A percentile compares a stretch with the other conserved stretches of the same genome.
Evolutionary conservation across 2,113 vertebrate species (phyloP).

Genomic region (Trematocara unimaculatum): DNA sequence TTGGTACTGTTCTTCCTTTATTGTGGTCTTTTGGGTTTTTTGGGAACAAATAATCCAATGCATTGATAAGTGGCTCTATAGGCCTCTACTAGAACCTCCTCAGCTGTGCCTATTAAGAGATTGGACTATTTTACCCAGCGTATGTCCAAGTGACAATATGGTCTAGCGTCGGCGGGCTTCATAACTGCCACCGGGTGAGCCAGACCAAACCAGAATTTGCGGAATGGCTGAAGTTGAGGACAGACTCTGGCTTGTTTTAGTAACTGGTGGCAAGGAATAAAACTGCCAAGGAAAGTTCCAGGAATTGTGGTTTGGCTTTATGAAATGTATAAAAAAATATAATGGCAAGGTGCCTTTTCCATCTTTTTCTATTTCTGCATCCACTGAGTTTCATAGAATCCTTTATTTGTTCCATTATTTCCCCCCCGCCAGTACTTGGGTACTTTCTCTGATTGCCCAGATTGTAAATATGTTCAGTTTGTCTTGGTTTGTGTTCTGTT

Average conservation of each 20-base stretch:
- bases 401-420: not conserved
- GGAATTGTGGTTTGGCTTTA: not conserved
- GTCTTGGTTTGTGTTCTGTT: not conserved
- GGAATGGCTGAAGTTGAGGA: not conserved
- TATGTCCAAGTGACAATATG: not conserved
- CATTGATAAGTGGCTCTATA: fast-evolving
- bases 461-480: not conserved
- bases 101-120: not conserved
- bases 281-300: not conserved
- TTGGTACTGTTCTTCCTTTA: not conserved
- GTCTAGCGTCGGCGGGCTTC: fast-evolving
- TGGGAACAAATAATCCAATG: not conserved
- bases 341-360: not conserved
- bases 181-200: not conserved
- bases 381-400: not conserved
- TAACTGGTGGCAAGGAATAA: not conserved
- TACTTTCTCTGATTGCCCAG: not conserved
- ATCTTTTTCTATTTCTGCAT: not conserved
- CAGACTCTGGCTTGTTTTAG: not conserved
- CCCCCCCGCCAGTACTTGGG: not conserved
- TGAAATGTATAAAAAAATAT: not conserved
- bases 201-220: not conserved
- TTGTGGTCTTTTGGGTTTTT: not conserved
- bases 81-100: not conserved
- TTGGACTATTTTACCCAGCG: not conserved